A percentile compares a stretch with the other conserved stretches of the same genome.
phyloP scores from a whole-genome alignment of 92 coral and sea anemone genomes.

The Phenganax stokvisi region DNA sequence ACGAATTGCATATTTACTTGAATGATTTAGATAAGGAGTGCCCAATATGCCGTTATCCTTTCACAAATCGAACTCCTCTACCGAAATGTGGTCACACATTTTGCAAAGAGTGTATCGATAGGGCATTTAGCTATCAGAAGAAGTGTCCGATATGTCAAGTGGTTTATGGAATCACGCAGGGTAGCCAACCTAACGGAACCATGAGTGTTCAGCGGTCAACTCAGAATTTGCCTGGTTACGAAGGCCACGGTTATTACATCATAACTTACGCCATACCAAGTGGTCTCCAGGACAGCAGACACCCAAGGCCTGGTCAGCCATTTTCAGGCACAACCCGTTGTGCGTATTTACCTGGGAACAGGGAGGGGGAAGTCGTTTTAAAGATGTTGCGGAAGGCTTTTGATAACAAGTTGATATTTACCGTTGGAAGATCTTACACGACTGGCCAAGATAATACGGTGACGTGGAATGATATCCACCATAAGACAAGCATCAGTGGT shows the following conservation, averaged over 20 bases:
- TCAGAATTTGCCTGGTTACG: constrained; percentile 11
- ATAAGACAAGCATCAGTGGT: constrained; percentile 50
- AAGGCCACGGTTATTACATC: neutral
- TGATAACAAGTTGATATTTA: constrained; percentile 65
- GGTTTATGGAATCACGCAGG: neutral
- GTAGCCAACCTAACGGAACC: constrained; percentile 6
- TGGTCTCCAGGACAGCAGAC: constrained; percentile 52
- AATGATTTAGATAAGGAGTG: neutral
- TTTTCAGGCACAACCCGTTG: constrained; percentile 51
- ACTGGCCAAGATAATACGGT: constrained; percentile 49
- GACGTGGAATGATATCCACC: constrained; percentile 77
- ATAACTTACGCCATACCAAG: constrained; percentile 32
- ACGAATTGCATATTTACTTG: neutral
- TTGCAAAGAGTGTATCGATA: constrained; percentile 9
- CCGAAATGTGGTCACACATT: constrained; percentile 8
- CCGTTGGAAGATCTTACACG: constrained; percentile 60
- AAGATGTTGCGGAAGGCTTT: constrained; percentile 62
- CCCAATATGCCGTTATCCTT: constrained; percentile 11
- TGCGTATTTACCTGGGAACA: constrained; percentile 57
- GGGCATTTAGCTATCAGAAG: constrained; percentile 10
- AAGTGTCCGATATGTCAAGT: neutral
- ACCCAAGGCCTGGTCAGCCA: constrained; percentile 69
- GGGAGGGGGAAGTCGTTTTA: constrained; percentile 62
- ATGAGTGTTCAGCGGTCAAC: constrained; percentile 19
- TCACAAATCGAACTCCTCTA: neutral